phyloP scores from a whole-genome alignment of 2,113 vertebrate genomes.

The Cryptomyrus ogoouensis region DNA sequence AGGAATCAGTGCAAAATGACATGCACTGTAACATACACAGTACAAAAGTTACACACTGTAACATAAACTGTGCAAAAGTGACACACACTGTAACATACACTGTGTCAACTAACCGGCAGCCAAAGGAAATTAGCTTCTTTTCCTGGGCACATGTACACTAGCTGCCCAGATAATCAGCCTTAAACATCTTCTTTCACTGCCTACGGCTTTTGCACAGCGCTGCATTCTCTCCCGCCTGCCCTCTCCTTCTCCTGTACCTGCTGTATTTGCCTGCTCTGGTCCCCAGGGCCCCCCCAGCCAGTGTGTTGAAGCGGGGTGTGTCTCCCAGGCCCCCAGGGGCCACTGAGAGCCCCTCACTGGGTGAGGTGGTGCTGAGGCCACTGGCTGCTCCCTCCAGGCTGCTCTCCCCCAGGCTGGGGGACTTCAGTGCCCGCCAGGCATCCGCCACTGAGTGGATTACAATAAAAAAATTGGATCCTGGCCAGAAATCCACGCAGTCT shows the following conservation, averaged over 20 bases:
- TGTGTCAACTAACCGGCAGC: too few relatives aligned
- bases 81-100: too few relatives aligned
- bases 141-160: background rate
- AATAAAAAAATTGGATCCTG: background rate
- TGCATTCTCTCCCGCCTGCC: background rate
- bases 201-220: background rate
- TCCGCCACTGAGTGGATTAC: conserved; percentile 73
- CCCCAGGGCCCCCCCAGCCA: conserved; percentile 81
- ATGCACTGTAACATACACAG: background rate
- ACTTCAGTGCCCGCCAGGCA: conserved; percentile 94
- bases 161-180: background rate
- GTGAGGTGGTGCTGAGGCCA: conserved; percentile 79
- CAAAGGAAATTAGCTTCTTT: background rate
- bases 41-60: background rate
- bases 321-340: conserved; percentile 81
- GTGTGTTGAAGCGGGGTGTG: conserved; percentile 83
- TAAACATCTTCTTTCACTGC: background rate
- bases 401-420: conserved; percentile 92
- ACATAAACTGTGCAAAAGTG: background rate
- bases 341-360: conserved; percentile 84
- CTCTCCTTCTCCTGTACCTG: conserved; percentile 65
- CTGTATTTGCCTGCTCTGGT: conserved; percentile 82
- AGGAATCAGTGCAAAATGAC: background rate
- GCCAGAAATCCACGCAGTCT: background rate
- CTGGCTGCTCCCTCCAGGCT: conserved; percentile 90